These are phyloP conservation scores for Mercenaria mercenaria DNA, from an alignment of 1,140 invertebrate species.

Conservation along the genomic window DNA sequence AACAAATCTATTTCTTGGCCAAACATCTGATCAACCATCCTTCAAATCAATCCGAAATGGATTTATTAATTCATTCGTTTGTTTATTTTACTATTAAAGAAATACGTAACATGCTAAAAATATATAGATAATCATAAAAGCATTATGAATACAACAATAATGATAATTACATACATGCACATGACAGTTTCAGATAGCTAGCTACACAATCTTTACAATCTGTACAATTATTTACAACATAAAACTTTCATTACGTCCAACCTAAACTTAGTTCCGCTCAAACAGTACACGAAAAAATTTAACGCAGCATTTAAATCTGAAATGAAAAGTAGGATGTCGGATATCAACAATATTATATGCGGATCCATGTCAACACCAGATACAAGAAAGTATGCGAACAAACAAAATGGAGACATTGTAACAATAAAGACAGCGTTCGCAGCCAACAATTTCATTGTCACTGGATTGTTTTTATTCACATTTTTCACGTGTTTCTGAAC, in stretches of 20 bases:
- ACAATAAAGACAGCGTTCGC: neutral
- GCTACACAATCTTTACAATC: no score
- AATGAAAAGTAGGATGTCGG: neutral
- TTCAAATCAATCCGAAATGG: no score
- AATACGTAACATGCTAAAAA: no score
- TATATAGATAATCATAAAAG: no score
- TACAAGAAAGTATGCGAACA: neutral
- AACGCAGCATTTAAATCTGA: neutral
- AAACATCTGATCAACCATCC: no score
- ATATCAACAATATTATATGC: neutral
- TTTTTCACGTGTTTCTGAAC: neutral
- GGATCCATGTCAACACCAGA: neutral
- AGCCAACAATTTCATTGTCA: neutral
- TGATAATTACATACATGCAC: no score
- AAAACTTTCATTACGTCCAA: neutral
- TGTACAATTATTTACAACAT: neutral
- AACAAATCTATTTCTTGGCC: no score
- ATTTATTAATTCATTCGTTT: no score
- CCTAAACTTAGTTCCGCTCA: constrained; percentile 8
- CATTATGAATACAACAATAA: no score
- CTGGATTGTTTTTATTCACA: neutral
- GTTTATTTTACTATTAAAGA: no score
- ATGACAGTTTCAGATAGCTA: no score
- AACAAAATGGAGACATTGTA: constrained; percentile 4
- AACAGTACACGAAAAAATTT: constrained; percentile 23